Percentiles rank a stretch among this genome's conserved stretches.
phyloP scores from a whole-genome alignment of 2,113 vertebrate genomes.

The Paedocypris sp. region DNA sequence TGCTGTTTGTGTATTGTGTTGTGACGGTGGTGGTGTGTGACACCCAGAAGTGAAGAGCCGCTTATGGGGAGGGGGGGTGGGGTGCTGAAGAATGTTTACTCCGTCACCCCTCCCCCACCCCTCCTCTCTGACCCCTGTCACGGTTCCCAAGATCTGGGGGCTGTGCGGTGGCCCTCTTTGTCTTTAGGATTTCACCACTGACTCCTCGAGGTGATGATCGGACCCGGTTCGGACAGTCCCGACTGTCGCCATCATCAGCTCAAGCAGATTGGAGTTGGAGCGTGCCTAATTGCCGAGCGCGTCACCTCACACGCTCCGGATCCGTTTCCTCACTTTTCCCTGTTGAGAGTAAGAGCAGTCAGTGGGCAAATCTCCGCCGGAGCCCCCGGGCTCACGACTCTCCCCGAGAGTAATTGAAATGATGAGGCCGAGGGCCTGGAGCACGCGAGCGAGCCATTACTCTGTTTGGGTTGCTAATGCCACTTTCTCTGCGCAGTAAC shows the following conservation, averaged over 20 bases:
- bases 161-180: slow-evolving; percentile 18
- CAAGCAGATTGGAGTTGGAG: no score
- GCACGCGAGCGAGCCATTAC: slow-evolving; percentile 20
- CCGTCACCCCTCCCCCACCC: slow-evolving; percentile 24
- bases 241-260: no score
- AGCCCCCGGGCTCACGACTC: slow-evolving; percentile 15
- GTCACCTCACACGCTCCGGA: no score
- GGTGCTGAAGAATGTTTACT: slow-evolving; percentile 32
- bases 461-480: slow-evolving; percentile 34
- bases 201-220: slow-evolving; percentile 12
- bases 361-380: neutral
- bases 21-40: slow-evolving; percentile 25
- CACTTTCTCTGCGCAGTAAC: slow-evolving; percentile 13
- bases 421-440: slow-evolving; percentile 19
- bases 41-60: neutral
- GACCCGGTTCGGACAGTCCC: no score
- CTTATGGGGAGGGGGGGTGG: slow-evolving; percentile 20
- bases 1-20: slow-evolving; percentile 37
- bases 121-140: slow-evolving; percentile 20
- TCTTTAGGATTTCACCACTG: slow-evolving; percentile 24
- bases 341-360: neutral
- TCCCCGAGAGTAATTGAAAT: slow-evolving; percentile 28
- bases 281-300: no score
- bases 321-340: neutral
- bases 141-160: slow-evolving; percentile 27